These are phyloP conservation scores for Gambusia holbrooki DNA, from an alignment of 2,113 vertebrate genomes.

Conservation along the genomic window DNA sequence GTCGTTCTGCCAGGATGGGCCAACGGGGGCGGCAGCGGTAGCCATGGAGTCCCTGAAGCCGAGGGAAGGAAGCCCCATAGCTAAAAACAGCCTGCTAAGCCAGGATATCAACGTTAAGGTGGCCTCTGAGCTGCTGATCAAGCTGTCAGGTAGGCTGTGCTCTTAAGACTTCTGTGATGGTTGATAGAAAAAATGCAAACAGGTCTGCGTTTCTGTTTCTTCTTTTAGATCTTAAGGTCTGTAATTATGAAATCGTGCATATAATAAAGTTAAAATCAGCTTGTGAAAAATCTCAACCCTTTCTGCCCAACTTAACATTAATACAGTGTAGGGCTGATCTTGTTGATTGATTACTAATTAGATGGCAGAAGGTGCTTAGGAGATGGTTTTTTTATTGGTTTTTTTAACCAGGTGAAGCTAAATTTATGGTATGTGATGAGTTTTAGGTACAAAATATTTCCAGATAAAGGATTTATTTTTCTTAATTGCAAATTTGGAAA, in stretches of 20 bases:
- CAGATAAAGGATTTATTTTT: no score
- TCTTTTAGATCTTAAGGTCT: background rate
- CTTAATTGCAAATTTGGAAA: no score
- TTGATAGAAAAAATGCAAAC: background rate
- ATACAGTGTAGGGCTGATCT: no score
- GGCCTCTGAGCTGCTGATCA: constrained; percentile 97
- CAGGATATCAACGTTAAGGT: constrained; percentile 94
- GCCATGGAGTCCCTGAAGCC: constrained; percentile 74
- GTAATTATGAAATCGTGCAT: background rate
- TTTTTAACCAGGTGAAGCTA: no score
- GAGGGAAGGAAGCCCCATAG: constrained; percentile 82
- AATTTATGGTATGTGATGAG: no score
- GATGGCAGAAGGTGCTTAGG: no score
- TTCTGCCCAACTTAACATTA: no score
- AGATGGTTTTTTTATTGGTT: no score
- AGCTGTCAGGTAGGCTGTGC: constrained; percentile 89
- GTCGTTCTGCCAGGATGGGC: constrained; percentile 83
- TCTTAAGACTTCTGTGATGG: background rate
- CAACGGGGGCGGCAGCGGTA: constrained; percentile 48
- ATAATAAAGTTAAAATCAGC: background rate
- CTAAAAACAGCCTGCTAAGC: constrained; percentile 84
- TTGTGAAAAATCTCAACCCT: no score
- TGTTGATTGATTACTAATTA: no score
- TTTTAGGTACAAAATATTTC: no score
- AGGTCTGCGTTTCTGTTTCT: background rate